These are phyloP conservation scores for Apocheima hispidaria DNA, from an alignment of 2,888 invertebrate genomes.

Conservation along the genomic window DNA sequence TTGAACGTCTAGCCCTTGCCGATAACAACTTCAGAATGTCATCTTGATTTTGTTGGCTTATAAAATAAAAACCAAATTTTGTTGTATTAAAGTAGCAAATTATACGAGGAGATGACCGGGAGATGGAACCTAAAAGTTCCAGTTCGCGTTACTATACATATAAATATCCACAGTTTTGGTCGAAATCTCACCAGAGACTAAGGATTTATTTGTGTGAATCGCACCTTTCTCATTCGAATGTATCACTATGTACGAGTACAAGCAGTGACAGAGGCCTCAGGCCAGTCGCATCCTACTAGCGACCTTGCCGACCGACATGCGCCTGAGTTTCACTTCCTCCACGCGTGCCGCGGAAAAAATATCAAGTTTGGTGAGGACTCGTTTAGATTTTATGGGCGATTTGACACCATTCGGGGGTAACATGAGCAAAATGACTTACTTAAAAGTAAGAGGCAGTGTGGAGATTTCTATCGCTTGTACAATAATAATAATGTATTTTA, in stretches of 20 bases:
- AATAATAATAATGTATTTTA: background rate
- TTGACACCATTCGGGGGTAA: conserved; percentile 28
- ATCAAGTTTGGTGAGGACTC: conserved; percentile 43
- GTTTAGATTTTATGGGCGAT: conserved; percentile 45
- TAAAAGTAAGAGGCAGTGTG: background rate
- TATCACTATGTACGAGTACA: conserved; percentile 9
- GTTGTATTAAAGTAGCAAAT: no score
- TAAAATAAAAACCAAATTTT: no score
- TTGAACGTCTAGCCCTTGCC: no score
- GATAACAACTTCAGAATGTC: no score
- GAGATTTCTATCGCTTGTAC: conserved; percentile 10
- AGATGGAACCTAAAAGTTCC: no score
- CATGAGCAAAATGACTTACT: conserved; percentile 24
- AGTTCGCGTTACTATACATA: no score
- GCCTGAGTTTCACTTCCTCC: conserved; percentile 79
- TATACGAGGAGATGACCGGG: no score
- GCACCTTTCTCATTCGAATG: background rate
- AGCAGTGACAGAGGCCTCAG: conserved; percentile 40
- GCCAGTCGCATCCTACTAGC: conserved; percentile 78
- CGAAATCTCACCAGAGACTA: no score
- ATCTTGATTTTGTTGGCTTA: no score
- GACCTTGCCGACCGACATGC: conserved; percentile 83
- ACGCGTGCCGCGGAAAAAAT: conserved; percentile 51
- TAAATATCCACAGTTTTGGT: no score
- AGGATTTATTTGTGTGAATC: background rate